These are phyloP conservation scores for Cepaea hortensis DNA, from an alignment of 2,888 invertebrate genomes.

Conservation along the genomic window DNA sequence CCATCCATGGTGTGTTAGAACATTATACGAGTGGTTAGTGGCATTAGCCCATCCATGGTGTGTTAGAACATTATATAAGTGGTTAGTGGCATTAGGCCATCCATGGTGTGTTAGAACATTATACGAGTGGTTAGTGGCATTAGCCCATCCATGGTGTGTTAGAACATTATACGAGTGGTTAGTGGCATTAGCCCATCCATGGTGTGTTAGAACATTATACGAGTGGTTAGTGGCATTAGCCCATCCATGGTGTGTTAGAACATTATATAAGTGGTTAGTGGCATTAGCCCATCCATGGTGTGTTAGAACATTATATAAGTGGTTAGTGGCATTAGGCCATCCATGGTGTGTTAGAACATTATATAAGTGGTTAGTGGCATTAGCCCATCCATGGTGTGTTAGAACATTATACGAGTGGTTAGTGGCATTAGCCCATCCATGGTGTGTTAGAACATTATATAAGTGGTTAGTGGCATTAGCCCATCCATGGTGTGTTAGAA, in stretches of 20 bases:
- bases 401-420: no score
- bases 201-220: slow-evolving; percentile 56
- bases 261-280: neutral
- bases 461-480: neutral
- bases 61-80: no score
- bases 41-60: no score
- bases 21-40: no score
- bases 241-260: no score
- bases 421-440: no score
- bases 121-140: slow-evolving; percentile 70
- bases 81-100: neutral
- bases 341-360: slow-evolving; percentile 62
- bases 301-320: slow-evolving; percentile 64
- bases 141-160: slow-evolving; percentile 68
- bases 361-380: slow-evolving; percentile 67
- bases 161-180: slow-evolving; percentile 56
- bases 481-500: neutral
- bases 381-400: slow-evolving; percentile 68
- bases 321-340: slow-evolving; percentile 67
- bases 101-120: slow-evolving; percentile 53
- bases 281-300: neutral
- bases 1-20: slow-evolving; percentile 66
- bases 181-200: slow-evolving; percentile 69
- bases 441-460: no score
- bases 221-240: no score